Percentiles rank a stretch among this genome's conserved stretches.
Evolutionary conservation across 2,113 vertebrate genomes (phyloP).

Genomic region (Tragelaphus imberbis): DNA sequence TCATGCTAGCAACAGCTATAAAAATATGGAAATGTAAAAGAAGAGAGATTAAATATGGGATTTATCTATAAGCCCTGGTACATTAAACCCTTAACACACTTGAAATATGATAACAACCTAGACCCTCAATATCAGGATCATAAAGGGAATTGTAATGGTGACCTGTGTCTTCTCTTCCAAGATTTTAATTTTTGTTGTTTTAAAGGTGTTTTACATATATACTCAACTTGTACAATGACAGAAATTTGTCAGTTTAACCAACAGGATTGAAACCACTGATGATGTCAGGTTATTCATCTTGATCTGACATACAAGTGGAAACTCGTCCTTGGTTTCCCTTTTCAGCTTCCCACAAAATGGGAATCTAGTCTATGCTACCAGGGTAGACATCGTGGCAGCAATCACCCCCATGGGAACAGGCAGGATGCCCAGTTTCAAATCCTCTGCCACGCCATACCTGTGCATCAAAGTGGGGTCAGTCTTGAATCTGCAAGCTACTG

Average conservation of each 20-base stretch:
- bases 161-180: background rate
- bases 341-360: background rate
- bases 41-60: slow-evolving; percentile 59
- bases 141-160: slow-evolving; percentile 49
- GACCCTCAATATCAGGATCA: slow-evolving; percentile 20
- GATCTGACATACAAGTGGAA: background rate
- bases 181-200: background rate
- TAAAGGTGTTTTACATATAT: slow-evolving; percentile 4
- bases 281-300: background rate
- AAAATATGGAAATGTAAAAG: slow-evolving; percentile 60
- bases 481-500: background rate
- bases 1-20: slow-evolving; percentile 55
- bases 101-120: slow-evolving; percentile 56
- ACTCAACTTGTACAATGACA: background rate
- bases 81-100: slow-evolving; percentile 55
- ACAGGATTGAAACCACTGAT: background rate
- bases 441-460: background rate
- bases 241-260: background rate
- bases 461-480: background rate
- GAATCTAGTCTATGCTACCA: background rate
- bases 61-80: slow-evolving; percentile 43
- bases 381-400: background rate
- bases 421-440: background rate
- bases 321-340: background rate
- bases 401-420: background rate